A percentile compares a stretch with the other conserved stretches of the same genome.
phyloP scores from a whole-genome alignment of 2,797 vertebrate genomes.

The Todus mexicanus region DNA sequence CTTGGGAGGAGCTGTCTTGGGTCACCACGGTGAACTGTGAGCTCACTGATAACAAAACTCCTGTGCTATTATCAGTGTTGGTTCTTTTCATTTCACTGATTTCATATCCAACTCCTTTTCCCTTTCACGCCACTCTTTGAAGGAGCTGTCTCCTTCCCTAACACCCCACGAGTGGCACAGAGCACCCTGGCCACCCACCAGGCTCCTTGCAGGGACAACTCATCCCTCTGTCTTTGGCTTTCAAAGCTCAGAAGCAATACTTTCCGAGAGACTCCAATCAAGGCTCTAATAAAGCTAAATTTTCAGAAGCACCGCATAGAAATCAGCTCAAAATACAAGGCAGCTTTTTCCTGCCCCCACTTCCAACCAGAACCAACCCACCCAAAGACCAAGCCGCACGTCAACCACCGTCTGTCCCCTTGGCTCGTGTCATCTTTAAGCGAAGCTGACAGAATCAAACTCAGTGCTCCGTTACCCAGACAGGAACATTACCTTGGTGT shows the following conservation, averaged over 20 bases:
- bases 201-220: background rate
- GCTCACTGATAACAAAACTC: background rate
- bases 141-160: background rate
- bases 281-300: background rate
- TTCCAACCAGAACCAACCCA: background rate
- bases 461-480: background rate
- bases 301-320: background rate
- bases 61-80: background rate
- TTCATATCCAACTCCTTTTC: background rate
- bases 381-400: background rate
- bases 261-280: background rate
- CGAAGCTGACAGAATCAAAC: background rate
- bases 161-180: no score
- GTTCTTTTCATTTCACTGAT: background rate
- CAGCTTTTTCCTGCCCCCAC: no score
- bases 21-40: background rate
- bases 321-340: background rate
- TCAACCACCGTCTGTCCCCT: background rate
- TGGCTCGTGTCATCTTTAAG: background rate
- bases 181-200: background rate
- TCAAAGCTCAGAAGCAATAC: background rate
- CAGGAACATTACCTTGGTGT: background rate
- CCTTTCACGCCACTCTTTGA: background rate
- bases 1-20: background rate
- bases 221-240: background rate